These are phyloP conservation scores for Cylas formicarius DNA, from an alignment of 1,140 invertebrate species.

Conservation along the genomic window DNA sequence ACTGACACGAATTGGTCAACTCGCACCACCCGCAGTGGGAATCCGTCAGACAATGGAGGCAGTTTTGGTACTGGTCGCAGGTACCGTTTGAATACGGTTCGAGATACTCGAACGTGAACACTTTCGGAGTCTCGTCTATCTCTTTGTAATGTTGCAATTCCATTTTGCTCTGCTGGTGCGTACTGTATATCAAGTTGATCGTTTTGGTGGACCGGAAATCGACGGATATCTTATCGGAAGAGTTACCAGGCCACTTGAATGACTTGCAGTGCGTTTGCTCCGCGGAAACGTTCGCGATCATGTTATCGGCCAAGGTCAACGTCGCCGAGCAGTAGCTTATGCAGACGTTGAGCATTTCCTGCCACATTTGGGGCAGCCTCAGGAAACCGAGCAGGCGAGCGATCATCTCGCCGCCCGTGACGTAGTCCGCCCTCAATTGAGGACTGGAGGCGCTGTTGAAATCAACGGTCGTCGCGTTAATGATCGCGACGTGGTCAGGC, in stretches of 20 bases:
- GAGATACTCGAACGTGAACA: slow-evolving; percentile 81
- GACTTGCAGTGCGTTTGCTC: slow-evolving; percentile 57
- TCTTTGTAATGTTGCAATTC: slow-evolving; percentile 66
- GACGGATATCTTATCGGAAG: slow-evolving; percentile 55
- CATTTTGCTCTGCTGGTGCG: slow-evolving; percentile 68
- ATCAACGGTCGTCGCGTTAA: slow-evolving; percentile 66
- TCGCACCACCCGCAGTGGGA: slow-evolving; percentile 87
- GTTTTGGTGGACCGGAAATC: slow-evolving; percentile 63
- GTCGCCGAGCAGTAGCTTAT: slow-evolving; percentile 62
- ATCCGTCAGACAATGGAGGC: slow-evolving; percentile 81
- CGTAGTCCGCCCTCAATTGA: slow-evolving; percentile 54
- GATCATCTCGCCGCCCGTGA: slow-evolving; percentile 61
- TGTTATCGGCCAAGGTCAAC: slow-evolving; percentile 46
- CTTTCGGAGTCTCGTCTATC: slow-evolving; percentile 65
- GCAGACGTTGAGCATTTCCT: slow-evolving; percentile 64
- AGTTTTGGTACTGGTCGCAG: slow-evolving; percentile 75
- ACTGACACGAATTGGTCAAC: slow-evolving; percentile 56
- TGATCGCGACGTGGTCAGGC: slow-evolving; percentile 75
- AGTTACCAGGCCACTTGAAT: slow-evolving; percentile 48
- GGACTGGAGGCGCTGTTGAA: slow-evolving; percentile 45
- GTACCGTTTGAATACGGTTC: slow-evolving; percentile 75
- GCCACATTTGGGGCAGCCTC: slow-evolving; percentile 64
- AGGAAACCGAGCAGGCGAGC: slow-evolving; percentile 73
- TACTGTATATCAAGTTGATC: slow-evolving; percentile 43
- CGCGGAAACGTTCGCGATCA: slow-evolving; percentile 58